Base-by-base conservation (phyloP, 2,113 vertebrate genomes). In the Anthoscopus minutus region DNA sequence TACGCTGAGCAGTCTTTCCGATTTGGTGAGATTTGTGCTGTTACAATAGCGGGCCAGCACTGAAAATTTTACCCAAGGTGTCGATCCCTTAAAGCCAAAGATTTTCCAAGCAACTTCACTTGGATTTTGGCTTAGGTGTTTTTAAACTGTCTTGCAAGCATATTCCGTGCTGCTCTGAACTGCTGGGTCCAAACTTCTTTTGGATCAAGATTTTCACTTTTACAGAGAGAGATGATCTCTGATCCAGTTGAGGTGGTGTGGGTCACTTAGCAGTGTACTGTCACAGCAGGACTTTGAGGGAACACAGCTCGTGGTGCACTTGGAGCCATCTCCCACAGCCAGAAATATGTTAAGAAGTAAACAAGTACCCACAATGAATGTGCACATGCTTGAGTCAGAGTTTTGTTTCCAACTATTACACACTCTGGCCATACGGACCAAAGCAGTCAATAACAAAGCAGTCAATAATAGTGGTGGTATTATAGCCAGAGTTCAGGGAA, bases 191-290 rank as follows among this genome's bases (percentile, higher is more conserved):
- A 28, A 28, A 22, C 48, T 74, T 45, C 7, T 53, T 80, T 25
- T 37, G 48, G 40, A 28, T 61, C 8, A 23, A 48, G 31, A 8
- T 37, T 85, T 53, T 31, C 3, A 1, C 11, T 65, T 79, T 10
- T 35, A 31, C 20, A 1, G 50, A 23, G 38, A 45, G 15, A 56
- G 15, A 3, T 16, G 15, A 11, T 27, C 25, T 72, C 35, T 48
- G 33, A 25, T 54, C 10, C 3, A 0, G 10, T 40, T 0, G 2
- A 60, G 27, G 38, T 2, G 0, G 30, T 6, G 40, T 12, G 11
- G 28, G 30, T 50, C 3, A 7, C 37, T 11, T 4, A 4, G 40
- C 42, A 25, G 13, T 7, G 4, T 24, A 15, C 22, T 2, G 14
- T 16, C 5, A 1, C 35, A 53, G 42, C n/a, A 16, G 1, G 37